Evolutionary conservation across 2,113 vertebrate species (phyloP).

Genomic region (Brachirus orientalis): DNA sequence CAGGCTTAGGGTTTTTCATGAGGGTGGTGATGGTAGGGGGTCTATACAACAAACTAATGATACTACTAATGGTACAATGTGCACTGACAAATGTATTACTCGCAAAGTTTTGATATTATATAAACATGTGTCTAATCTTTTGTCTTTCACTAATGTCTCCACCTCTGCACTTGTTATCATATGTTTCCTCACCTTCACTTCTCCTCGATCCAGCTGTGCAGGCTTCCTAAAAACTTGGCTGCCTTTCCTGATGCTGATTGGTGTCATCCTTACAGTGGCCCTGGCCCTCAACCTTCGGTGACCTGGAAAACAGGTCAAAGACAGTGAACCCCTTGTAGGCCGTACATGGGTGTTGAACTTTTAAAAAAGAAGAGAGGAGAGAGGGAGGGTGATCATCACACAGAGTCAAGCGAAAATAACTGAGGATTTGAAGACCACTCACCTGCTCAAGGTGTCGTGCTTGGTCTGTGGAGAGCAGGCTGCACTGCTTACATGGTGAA

Average conservation of each 20-base stretch:
- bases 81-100: too few relatives aligned
- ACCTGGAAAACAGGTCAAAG: conserved; percentile 49
- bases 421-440: too few relatives aligned
- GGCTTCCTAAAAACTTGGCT: conserved; percentile 98
- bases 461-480: conserved; percentile 15
- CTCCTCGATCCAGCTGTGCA: conserved; percentile 79
- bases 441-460: conserved; percentile 6
- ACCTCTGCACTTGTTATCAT: not conserved
- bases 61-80: too few relatives aligned
- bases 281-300: conserved; percentile 90
- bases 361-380: too few relatives aligned
- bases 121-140: not conserved
- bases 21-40: too few relatives aligned
- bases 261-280: conserved; percentile 83
- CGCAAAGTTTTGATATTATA: too few relatives aligned
- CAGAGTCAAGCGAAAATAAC: too few relatives aligned
- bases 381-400: not conserved
- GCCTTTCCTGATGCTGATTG: conserved; percentile 89
- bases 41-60: too few relatives aligned
- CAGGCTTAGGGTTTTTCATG: too few relatives aligned
- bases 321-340: conserved; percentile 34
- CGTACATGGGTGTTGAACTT: conserved; percentile 29
- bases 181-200: conserved; percentile 3
- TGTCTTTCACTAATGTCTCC: too few relatives aligned
- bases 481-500: conserved; percentile 10